phyloP scores from a whole-genome alignment of 2,888 invertebrate genomes.

The Drosophila falleni region DNA sequence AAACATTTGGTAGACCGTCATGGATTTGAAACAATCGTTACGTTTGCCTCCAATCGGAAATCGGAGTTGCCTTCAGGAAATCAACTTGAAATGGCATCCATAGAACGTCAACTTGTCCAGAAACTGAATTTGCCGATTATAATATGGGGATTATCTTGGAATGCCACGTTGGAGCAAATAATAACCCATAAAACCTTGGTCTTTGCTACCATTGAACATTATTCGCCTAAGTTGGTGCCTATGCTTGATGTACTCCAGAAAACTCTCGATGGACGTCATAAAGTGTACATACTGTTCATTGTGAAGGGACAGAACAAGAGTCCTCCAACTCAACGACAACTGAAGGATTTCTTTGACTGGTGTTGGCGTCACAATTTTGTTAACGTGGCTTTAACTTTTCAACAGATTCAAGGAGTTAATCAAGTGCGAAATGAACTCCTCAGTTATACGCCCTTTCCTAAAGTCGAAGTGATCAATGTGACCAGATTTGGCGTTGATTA shows the following conservation, averaged over 20 bases:
- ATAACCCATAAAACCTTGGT: constrained; percentile 33
- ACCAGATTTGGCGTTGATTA: constrained; percentile 20
- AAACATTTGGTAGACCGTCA: constrained; percentile 11
- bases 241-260: constrained; percentile 24
- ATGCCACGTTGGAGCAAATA: constrained; percentile 19
- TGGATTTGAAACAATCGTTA: constrained; percentile 28
- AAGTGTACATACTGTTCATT: constrained; percentile 37
- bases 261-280: constrained; percentile 24
- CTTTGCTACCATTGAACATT: constrained; percentile 20
- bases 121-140: constrained; percentile 36
- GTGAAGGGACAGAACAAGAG: background rate
- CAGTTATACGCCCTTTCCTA: constrained; percentile 48
- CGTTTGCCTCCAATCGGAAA: constrained; percentile 11
- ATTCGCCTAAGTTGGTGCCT: constrained; percentile 8
- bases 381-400: constrained; percentile 37
- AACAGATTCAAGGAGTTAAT: background rate
- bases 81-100: constrained; percentile 2
- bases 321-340: background rate
- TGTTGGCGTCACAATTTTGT: constrained; percentile 44
- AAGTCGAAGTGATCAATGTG: constrained; percentile 30
- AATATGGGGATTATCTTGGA: constrained; percentile 5
- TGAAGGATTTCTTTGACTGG: constrained; percentile 38
- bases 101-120: constrained; percentile 26
- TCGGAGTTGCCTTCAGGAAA: background rate
- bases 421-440: constrained; percentile 24